Percentiles rank a stretch among this genome's conserved stretches.
Conservation (phyloP, 2,113 vertebrate genomes). For the Ammodramus savannarum region DNA sequence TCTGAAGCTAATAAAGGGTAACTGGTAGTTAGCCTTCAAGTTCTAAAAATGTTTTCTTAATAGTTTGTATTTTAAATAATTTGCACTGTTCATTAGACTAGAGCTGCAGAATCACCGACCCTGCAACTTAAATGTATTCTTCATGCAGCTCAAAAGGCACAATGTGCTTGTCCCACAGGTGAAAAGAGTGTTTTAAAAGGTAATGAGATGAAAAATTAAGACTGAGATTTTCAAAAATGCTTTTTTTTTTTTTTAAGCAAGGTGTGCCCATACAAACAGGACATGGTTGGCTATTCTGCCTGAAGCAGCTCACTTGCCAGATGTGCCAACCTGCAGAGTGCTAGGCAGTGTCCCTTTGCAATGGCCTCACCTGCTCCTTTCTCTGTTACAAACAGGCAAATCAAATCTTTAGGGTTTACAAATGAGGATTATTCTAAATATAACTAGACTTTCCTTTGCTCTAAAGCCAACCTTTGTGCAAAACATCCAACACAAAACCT, state of each 20-base stretch:
- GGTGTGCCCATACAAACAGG: not conserved
- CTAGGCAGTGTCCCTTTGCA: not conserved
- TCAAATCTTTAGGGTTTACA: not conserved
- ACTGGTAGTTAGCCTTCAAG: not conserved
- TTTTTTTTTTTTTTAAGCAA: not conserved
- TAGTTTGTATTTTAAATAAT: not conserved
- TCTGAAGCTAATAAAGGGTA: not conserved
- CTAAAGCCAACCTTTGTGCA: not conserved
- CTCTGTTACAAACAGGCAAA: not conserved
- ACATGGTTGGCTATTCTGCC: too few relatives aligned
- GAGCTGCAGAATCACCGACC: not conserved
- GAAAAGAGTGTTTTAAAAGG: not conserved
- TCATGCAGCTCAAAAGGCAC: not conserved
- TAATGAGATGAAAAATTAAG: not conserved
- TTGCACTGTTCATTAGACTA: not conserved
- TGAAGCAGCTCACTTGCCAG: not conserved
- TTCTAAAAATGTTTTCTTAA: not conserved
- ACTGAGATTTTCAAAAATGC: not conserved
- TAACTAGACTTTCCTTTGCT: not conserved
- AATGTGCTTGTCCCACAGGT: not conserved
- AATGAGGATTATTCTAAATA: not conserved
- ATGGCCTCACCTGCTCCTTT: not conserved
- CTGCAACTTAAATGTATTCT: not conserved
- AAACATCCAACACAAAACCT: not conserved
- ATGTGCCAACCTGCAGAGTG: not conserved